phyloP scores from a whole-genome alignment of 2,113 vertebrate genomes.

The human region DNA sequence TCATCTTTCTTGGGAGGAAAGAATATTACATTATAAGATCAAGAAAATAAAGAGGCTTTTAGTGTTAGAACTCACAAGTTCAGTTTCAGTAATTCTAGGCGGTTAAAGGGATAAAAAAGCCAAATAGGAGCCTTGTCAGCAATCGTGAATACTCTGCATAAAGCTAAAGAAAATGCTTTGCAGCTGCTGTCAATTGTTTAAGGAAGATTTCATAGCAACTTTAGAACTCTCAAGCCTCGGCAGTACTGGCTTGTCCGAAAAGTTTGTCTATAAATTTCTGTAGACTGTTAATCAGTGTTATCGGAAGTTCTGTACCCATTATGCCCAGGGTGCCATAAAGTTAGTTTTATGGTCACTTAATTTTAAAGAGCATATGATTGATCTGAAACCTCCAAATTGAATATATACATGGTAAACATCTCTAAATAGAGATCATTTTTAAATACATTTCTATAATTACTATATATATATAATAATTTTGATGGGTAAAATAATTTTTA shows the following conservation, averaged over 20 bases:
- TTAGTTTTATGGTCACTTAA: not conserved
- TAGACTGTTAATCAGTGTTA: not conserved
- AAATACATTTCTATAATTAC: not conserved
- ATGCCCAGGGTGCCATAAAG: not conserved
- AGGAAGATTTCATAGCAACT: not conserved
- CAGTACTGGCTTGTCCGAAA: not conserved
- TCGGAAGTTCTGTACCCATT: not conserved
- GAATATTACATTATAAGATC: not conserved
- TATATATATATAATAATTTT: not conserved
- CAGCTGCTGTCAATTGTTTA: not conserved
- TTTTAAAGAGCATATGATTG: not conserved
- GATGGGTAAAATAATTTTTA: not conserved
- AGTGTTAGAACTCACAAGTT: not conserved
- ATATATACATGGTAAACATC: not conserved
- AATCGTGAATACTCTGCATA: not conserved
- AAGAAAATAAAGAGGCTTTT: not conserved
- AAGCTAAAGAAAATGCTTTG: not conserved
- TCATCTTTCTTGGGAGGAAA: conserved; percentile 32
- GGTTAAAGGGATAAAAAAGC: not conserved
- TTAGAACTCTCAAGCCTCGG: not conserved
- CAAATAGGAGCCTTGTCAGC: not conserved
- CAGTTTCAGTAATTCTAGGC: not conserved
- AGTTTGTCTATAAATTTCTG: not conserved
- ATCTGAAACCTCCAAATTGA: not conserved
- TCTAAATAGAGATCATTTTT: not conserved